These are phyloP conservation scores for Sitta europaea DNA, from an alignment of 2,113 vertebrate genomes.

Conservation along the genomic window DNA sequence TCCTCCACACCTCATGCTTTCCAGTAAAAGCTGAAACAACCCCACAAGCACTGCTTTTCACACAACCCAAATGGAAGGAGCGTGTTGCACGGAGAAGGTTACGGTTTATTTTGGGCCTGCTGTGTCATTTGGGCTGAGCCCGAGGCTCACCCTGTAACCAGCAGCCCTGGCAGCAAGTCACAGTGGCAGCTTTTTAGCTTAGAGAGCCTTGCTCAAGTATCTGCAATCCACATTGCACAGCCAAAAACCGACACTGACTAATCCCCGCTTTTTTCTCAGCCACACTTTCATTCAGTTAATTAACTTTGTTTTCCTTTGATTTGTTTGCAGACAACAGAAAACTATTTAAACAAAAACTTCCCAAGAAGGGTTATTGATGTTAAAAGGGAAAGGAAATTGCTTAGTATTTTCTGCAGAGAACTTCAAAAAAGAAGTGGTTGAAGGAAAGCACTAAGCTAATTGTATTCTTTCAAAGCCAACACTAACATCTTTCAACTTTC, in stretches of 20 bases:
- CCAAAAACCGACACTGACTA: background rate
- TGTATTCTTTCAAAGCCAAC: background rate
- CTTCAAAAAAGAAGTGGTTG: conserved; percentile 27
- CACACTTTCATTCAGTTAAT: conserved; percentile 7
- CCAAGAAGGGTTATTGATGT: background rate
- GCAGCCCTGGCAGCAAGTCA: background rate
- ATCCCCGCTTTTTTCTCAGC: background rate
- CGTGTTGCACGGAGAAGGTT: background rate
- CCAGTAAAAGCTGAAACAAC: background rate
- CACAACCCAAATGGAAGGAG: background rate
- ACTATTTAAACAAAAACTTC: conserved; percentile 4
- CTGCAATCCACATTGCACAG: background rate
- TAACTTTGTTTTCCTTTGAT: conserved; percentile 46
- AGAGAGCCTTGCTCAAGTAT: background rate
- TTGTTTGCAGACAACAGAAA: conserved; percentile 32
- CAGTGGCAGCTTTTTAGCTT: background rate
- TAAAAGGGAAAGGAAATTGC: conserved; percentile 30
- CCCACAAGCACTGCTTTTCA: background rate
- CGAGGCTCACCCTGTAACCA: background rate
- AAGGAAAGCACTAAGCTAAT: background rate
- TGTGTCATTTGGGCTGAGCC: conserved; percentile 5
- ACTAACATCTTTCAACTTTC: conserved; percentile 13
- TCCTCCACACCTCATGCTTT: conserved; percentile 17
- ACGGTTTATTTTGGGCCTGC: conserved; percentile 18
- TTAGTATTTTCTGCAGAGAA: conserved; percentile 1